Evolutionary conservation across 2,797 vertebrate genomes (phyloP), one percentile per base, ranked within the genome.

Genomic region (Dicrostonyx torquatus): DNA sequence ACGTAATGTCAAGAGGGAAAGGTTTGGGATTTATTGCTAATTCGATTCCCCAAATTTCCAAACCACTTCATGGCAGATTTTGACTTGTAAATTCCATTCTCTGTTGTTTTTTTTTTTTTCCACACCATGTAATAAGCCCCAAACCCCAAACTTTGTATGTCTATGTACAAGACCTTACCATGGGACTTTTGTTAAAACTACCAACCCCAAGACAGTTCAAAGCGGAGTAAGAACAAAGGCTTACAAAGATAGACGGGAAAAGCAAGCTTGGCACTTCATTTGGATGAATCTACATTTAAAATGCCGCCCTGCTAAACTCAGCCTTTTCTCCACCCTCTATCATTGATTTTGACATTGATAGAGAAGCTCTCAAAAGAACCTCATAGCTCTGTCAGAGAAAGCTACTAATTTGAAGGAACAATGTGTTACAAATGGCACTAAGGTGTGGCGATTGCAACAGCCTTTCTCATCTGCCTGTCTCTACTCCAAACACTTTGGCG

Each of bases 301-400:
- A 96, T 73, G 87, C 92, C 55, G n/a, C 94, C 91, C 91, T 95
- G n/a, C 85, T 87, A 91, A 90, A 84, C 73, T 64, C 70, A 87
- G 76, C 60, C 89, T 90, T 90, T 78, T 64, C 85, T 93, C 90
- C 95, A 60, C 93, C 77, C 82, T 94, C 80, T 94, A 2, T 24
- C 94, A 87, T 79, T 92, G 77, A 94, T 94, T 96, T 89, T 97
- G 97, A 97, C 97, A 94, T 93, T 96, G 95, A 97, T 86, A 91
- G 97, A 97, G 95, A 95, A 96, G 92, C 86, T 96, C 95, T 97
- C 86, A 96, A 96, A 92, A 96, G 77, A 91, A 45, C 68, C 34
- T 70, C 95, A 40, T 1, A 26, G 53, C 88, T 89, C 95, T 55
- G 10, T 66, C 79, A 94, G 91, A 75, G 60, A 68, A 93, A 96